Evolutionary conservation across 2,888 invertebrate species (phyloP), one percentile per base, ranked within the genome.

Genomic region (Eupithecia centaureata): DNA sequence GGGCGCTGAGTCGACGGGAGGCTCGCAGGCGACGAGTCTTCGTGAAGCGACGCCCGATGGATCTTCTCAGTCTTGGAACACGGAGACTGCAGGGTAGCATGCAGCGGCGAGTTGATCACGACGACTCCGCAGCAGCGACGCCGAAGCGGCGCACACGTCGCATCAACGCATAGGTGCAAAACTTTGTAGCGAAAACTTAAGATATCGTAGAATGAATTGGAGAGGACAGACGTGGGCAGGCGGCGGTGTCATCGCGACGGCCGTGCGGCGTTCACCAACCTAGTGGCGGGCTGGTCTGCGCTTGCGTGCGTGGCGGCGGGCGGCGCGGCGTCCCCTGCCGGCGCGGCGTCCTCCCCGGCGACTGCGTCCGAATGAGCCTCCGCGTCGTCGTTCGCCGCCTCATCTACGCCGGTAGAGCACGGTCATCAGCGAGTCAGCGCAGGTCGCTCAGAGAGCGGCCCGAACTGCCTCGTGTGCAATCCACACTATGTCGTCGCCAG

Each of bases 241-340:
- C 87, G 42, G 68, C 65, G 38, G 65, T 65, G 25, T 65, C 59
- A 89, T 84, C 86, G 81, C 87, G 89, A 83, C 86, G 88, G 84
- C 86, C 87, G 82, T 85, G 87, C 90, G 88, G 80, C 88, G 85
- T 85, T 84, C 90, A 93, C 93, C 92, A 93, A 93, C 93, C 93
- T 93, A 93, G 86, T 89, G 89, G 91, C 87, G 78, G 89, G 82
- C 73, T 86, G 87, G 84, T 91, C 92, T 79, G 83, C 79, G 82
- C 84, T 90, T 86, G 86, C 89, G 89, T 89, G 86, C 76, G 85
- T 85, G 71, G 85, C 84, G 81, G 86, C 87, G 59, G 84, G 81
- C 5, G 88, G 80, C 76, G 82, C 82, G 74, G 80, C 77, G 80
- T 85, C 85, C 33, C 81, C 77, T 56, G 83, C 79, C 57, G 83